phyloP scores from a whole-genome alignment of 2,888 invertebrate species.

The Lissonota sp. region DNA sequence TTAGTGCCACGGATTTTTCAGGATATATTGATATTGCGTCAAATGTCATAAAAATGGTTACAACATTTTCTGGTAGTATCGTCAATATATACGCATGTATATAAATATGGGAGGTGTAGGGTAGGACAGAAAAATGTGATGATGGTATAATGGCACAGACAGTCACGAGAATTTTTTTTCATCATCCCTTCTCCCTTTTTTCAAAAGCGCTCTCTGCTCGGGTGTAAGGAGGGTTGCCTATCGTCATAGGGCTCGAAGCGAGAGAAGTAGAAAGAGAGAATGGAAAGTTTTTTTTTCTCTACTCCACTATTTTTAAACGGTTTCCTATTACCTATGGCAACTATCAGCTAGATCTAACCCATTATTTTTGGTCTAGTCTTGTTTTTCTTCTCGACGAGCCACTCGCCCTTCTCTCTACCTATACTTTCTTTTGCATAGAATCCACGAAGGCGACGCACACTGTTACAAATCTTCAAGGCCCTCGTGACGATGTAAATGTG shows the following conservation, averaged over 20 bases:
- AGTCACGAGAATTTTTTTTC: slow-evolving; percentile 77
- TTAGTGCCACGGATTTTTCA: too few species aligned
- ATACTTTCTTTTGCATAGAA: slow-evolving; percentile 36
- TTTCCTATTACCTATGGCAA: slow-evolving; percentile 81
- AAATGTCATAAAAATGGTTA: slow-evolving; percentile 21
- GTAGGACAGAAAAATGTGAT: slow-evolving; percentile 52
- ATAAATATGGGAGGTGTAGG: not conserved
- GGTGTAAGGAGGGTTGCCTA: slow-evolving; percentile 46
- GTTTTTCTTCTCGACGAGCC: slow-evolving; percentile 72
- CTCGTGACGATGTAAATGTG: not conserved
- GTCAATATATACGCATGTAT: too few species aligned
- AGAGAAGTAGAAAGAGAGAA: not conserved
- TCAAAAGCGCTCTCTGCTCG: slow-evolving; percentile 6
- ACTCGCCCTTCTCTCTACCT: slow-evolving; percentile 58
- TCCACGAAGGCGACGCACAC: slow-evolving; percentile 28
- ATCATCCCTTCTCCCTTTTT: slow-evolving; percentile 43
- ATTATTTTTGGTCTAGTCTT: slow-evolving; percentile 82
- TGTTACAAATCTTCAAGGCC: slow-evolving; percentile 32
- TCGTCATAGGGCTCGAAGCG: slow-evolving; percentile 24
- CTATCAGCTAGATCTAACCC: slow-evolving; percentile 81
- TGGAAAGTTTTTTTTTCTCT: not conserved
- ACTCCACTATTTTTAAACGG: slow-evolving; percentile 81
- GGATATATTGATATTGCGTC: too few species aligned
- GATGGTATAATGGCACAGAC: slow-evolving; percentile 69
- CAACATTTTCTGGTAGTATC: too few species aligned